These are phyloP conservation scores for Parnassius apollo DNA, from an alignment of 2,888 invertebrate species.

Conservation along the genomic window DNA sequence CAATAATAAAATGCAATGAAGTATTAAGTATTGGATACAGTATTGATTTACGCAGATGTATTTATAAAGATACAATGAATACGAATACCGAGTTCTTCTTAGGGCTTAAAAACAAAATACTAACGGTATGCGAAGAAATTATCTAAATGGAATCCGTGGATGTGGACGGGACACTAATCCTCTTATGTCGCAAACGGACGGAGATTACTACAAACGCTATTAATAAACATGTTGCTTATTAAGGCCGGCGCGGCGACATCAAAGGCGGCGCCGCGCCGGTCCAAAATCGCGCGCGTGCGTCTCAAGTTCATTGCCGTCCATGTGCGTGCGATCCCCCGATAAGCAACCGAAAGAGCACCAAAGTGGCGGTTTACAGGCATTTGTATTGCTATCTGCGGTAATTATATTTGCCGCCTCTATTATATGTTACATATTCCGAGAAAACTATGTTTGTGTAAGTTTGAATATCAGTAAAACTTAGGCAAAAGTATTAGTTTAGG, in stretches of 20 bases:
- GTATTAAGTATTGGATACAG: no score
- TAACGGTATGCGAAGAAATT: neutral
- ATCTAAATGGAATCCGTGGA: conserved; percentile 3
- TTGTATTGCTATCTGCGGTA: neutral
- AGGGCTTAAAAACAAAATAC: neutral
- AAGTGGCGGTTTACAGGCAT: conserved; percentile 23
- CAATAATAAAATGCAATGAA: no score
- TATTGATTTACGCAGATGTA: no score
- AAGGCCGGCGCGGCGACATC: conserved; percentile 30
- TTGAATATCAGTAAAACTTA: no score
- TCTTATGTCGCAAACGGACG: conserved; percentile 10
- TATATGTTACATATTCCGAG: no score
- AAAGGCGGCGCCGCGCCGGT: conserved; percentile 33
- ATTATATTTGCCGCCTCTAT: neutral
- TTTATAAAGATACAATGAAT: no score
- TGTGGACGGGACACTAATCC: conserved; percentile 8
- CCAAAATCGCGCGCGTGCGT: conserved; percentile 35
- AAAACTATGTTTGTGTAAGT: no score
- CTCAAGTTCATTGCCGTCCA: conserved; percentile 63
- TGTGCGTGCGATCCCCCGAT: conserved; percentile 54
- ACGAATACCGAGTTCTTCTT: no score
- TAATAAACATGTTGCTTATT: conserved; percentile 21
- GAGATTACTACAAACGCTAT: conserved; percentile 24
- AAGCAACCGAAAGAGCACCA: conserved; percentile 44
- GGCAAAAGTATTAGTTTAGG: no score